Evolutionary conservation across 2,113 vertebrate species (phyloP).

Genomic region (Mionectes macconnelli): DNA sequence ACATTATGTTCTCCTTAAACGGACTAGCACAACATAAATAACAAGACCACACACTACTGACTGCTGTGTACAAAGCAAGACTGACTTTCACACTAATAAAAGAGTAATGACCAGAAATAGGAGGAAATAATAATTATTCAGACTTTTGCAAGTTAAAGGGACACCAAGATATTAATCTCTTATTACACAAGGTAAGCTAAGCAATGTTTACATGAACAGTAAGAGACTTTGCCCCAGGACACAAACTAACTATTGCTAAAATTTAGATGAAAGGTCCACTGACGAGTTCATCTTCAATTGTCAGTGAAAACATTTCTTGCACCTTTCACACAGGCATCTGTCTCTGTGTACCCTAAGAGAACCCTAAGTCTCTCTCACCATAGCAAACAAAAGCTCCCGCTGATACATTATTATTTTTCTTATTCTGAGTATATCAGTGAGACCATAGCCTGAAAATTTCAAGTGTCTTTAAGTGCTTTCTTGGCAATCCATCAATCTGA

Average conservation of each 20-base stretch:
- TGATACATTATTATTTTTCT: neutral
- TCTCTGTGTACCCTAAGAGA: neutral
- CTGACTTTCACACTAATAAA: neutral
- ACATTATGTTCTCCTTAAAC: neutral
- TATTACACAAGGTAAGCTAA: neutral
- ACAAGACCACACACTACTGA: neutral
- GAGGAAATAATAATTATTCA: neutral
- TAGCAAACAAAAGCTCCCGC: neutral
- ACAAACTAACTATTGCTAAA: neutral
- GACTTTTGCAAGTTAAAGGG: neutral
- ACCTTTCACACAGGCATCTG: neutral
- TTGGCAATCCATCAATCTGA: neutral
- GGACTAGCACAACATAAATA: neutral
- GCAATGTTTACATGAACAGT: neutral
- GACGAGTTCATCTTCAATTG: neutral
- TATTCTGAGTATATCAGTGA: neutral
- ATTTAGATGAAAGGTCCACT: neutral
- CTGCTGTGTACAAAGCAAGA: neutral
- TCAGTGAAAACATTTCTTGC: neutral
- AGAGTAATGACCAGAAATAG: neutral
- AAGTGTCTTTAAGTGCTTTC: neutral
- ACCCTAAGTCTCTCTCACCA: neutral
- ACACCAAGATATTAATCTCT: neutral
- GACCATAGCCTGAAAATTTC: neutral
- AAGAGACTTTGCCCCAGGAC: neutral